These are phyloP conservation scores for Aptenodytes patagonicus DNA, from an alignment of 2,113 vertebrate species.

Conservation along the genomic window DNA sequence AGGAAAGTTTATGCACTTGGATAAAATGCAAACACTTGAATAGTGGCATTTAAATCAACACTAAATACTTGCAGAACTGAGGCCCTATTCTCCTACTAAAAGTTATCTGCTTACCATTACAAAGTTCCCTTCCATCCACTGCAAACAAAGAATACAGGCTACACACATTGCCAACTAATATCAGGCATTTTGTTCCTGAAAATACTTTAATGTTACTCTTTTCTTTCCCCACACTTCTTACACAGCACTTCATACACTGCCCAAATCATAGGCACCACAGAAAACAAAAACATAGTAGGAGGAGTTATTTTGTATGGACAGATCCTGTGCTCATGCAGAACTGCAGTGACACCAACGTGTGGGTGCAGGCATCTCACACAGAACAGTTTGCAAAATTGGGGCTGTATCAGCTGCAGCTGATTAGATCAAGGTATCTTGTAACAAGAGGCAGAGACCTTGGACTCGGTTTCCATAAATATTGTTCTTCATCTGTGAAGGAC, in stretches of 20 bases:
- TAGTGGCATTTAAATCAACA: neutral
- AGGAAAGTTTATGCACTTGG: neutral
- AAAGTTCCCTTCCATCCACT: neutral
- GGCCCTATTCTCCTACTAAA: neutral
- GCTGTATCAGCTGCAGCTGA: neutral
- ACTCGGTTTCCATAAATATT: neutral
- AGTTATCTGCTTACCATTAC: neutral
- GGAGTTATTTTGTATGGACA: neutral
- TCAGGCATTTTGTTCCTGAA: neutral
- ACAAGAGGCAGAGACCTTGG: neutral
- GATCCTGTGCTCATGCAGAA: neutral
- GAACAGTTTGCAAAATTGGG: neutral
- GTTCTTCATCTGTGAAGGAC: neutral
- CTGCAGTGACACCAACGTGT: neutral
- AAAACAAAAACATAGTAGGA: neutral
- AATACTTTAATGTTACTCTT: neutral
- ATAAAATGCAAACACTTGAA: neutral
- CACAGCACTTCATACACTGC: neutral
- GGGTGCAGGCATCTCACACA: neutral
- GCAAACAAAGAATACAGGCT: neutral
- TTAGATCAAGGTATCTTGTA: neutral
- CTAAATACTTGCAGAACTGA: neutral
- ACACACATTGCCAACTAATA: neutral
- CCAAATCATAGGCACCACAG: fast-evolving
- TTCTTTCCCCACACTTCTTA: neutral